Evolutionary conservation across 1,140 invertebrate species (phyloP).

Genomic region (Drosophila littoralis): DNA sequence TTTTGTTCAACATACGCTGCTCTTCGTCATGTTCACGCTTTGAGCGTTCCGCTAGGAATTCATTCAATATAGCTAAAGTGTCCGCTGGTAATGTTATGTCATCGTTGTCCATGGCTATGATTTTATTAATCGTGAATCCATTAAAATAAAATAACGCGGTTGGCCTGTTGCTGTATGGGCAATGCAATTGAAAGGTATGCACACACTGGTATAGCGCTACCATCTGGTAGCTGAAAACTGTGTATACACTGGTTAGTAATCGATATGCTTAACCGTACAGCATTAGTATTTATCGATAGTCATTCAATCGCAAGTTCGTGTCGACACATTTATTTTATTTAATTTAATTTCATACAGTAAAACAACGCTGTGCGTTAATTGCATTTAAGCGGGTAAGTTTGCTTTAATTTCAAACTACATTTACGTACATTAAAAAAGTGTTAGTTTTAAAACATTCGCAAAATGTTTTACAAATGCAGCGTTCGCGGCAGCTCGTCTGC

Average conservation of each 20-base stretch:
- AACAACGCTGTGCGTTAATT: constrained; percentile 22
- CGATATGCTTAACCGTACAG: constrained; percentile 1
- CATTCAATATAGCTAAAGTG: constrained; percentile 91
- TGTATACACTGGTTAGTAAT: constrained; percentile 1
- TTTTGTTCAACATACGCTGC: constrained; percentile 84
- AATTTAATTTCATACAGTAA: constrained; percentile 34
- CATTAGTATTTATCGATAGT: constrained; percentile 22
- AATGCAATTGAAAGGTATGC: constrained; percentile 3
- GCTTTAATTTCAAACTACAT: not conserved
- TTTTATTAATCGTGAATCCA: not conserved
- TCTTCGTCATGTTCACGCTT: constrained; percentile 86
- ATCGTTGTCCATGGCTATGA: constrained; percentile 84
- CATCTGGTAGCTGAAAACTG: not conserved
- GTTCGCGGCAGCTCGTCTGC: constrained; percentile 2
- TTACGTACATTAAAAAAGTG: not conserved
- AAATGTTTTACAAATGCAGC: not conserved
- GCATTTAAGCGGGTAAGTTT: constrained; percentile 33
- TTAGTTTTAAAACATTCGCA: not conserved
- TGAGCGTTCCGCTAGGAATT: constrained; percentile 92
- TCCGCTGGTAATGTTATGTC: constrained; percentile 89
- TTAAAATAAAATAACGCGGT: not conserved
- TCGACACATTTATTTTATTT: constrained; percentile 48
- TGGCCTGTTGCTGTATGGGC: not conserved
- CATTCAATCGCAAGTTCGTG: constrained; percentile 26
- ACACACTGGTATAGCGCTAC: constrained; percentile 17